Conservation (phyloP, 2,113 vertebrate genomes). For the Leucoraja erinaceus region DNA sequence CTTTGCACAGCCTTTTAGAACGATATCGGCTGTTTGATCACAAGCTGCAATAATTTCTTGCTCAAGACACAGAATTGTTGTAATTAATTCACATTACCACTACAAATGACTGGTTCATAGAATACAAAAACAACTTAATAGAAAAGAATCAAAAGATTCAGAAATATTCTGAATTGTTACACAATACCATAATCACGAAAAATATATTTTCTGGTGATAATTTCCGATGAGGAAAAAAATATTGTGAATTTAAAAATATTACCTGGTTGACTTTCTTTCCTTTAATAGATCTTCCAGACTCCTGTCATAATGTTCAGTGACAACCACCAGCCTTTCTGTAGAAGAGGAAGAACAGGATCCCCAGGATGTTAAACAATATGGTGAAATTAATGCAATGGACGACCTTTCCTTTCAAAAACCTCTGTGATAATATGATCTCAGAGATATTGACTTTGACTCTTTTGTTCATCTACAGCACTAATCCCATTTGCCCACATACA, state of each 20-base stretch:
- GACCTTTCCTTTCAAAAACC: background rate
- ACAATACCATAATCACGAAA: background rate
- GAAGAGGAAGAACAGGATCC: background rate
- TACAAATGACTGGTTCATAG: background rate
- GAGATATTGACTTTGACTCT: background rate
- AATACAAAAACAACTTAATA: background rate
- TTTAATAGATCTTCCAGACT: constrained; percentile 77
- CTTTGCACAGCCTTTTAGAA: background rate
- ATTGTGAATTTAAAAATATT: constrained; percentile 42
- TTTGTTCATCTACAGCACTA: no score
- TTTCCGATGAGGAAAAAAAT: constrained; percentile 41
- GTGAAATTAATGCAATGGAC: background rate
- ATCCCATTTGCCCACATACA: no score
- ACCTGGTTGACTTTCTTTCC: constrained; percentile 74
- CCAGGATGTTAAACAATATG: background rate
- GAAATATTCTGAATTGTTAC: background rate
- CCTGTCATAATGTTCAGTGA: constrained; percentile 83
- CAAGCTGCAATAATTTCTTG: no score
- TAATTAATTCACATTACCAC: background rate
- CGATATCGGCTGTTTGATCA: background rate
- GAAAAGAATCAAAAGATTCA: background rate
- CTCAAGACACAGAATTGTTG: background rate
- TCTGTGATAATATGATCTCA: no score
- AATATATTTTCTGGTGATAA: background rate
- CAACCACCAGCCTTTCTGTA: constrained; percentile 87